A percentile compares a stretch with the other conserved stretches of the same genome.
Evolutionary conservation across 1,140 invertebrate species (phyloP).

Genomic region (Pissodes strobi): DNA sequence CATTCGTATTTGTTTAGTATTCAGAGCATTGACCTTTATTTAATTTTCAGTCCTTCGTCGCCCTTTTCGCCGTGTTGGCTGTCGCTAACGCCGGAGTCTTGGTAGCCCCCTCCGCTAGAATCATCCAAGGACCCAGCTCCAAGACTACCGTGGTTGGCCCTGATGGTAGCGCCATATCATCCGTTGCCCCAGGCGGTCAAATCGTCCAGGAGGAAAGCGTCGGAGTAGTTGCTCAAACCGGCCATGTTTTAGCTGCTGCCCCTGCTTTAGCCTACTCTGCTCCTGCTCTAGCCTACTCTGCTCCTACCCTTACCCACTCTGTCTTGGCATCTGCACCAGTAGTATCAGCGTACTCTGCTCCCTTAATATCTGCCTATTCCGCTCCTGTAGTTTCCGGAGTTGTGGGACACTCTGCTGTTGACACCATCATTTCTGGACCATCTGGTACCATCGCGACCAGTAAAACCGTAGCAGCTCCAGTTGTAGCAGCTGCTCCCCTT

Average conservation of each 20-base stretch:
- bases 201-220: conserved; percentile 34
- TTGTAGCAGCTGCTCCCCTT: not conserved
- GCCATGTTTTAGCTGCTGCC: conserved; percentile 15
- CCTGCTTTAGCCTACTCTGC: not conserved
- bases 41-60: not conserved
- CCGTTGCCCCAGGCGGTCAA: conserved; percentile 38
- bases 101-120: conserved; percentile 28
- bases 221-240: conserved; percentile 27
- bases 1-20: no score
- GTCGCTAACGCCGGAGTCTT: conserved; percentile 32
- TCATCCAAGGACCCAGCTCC: conserved; percentile 42
- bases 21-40: no score
- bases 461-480: not conserved
- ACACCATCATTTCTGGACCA: conserved; percentile 8
- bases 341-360: conserved; percentile 14
- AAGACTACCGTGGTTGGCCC: conserved; percentile 39
- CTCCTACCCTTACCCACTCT: conserved; percentile 15
- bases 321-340: conserved; percentile 10
- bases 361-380: conserved; percentile 9
- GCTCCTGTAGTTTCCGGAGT: conserved; percentile 1
- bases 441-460: conserved; percentile 2
- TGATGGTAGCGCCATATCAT: conserved; percentile 40
- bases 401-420: not conserved
- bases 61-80: conserved; percentile 5
- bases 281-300: not conserved